Percentiles rank a stretch among this genome's conserved stretches.
These are phyloP conservation scores for Drosophila recens DNA, from an alignment of 2,888 invertebrate genomes.

Conservation along the genomic window DNA sequence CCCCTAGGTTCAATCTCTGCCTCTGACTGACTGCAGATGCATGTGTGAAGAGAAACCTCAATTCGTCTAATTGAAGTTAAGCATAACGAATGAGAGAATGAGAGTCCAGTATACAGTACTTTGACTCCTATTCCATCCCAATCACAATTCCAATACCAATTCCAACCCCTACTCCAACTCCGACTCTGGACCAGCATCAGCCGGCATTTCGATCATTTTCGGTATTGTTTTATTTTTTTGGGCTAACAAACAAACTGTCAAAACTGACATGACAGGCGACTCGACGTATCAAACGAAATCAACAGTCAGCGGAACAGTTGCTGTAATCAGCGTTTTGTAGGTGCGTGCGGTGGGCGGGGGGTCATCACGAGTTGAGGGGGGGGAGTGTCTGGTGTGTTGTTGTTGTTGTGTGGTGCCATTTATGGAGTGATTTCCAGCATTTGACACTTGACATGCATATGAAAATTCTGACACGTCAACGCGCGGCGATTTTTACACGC, in stretches of 20 bases:
- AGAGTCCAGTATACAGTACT: slow-evolving; percentile 17
- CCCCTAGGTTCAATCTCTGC: slow-evolving; percentile 24
- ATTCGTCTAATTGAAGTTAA: slow-evolving; percentile 81
- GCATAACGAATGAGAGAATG: slow-evolving; percentile 66
- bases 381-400: slow-evolving; percentile 14
- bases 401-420: slow-evolving; percentile 39
- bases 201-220: slow-evolving; percentile 45
- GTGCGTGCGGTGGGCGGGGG: slow-evolving; percentile 52
- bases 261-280: slow-evolving; percentile 82
- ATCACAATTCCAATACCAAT: not conserved
- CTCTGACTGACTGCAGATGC: slow-evolving; percentile 29
- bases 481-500: slow-evolving; percentile 65
- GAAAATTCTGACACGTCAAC: slow-evolving; percentile 85
- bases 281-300: slow-evolving; percentile 70
- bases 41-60: slow-evolving; percentile 64
- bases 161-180: slow-evolving; percentile 9
- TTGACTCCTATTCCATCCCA: slow-evolving; percentile 1
- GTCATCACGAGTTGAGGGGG: slow-evolving; percentile 5
- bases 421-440: slow-evolving; percentile 65
- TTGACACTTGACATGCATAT: slow-evolving; percentile 85
- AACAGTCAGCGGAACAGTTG: slow-evolving; percentile 53
- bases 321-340: slow-evolving; percentile 72
- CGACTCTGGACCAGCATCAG: slow-evolving; percentile 61
- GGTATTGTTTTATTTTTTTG: slow-evolving; percentile 29
- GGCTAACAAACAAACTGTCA: slow-evolving; percentile 77